These are phyloP conservation scores for Carassius carassius DNA, from an alignment of 2,113 vertebrate species.

Conservation along the genomic window DNA sequence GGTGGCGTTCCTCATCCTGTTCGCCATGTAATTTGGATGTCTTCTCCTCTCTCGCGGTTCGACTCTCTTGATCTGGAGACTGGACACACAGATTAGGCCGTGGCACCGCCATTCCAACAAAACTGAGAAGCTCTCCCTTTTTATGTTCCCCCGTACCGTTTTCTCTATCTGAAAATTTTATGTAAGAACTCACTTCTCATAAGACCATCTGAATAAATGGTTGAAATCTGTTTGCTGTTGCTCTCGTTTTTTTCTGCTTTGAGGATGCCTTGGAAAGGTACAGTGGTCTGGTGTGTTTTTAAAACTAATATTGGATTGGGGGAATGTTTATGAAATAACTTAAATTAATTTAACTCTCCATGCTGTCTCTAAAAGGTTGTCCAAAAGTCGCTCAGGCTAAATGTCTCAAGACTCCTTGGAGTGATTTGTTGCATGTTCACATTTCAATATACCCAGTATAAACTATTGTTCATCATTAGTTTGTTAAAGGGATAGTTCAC, in stretches of 20 bases:
- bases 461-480: no score
- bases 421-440: no score
- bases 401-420: no score
- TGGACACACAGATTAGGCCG: conserved; percentile 56
- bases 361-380: no score
- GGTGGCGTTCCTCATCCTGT: conserved; percentile 82
- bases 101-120: conserved; percentile 70
- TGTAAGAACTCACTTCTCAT: conserved; percentile 67
- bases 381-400: no score
- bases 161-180: conserved; percentile 69
- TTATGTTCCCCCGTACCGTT: conserved; percentile 61
- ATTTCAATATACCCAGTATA: no score
- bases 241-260: not conserved
- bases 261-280: not conserved
- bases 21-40: conserved; percentile 73
- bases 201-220: conserved; percentile 75
- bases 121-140: conserved; percentile 61
- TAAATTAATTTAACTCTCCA: no score
- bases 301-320: not conserved
- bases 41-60: conserved; percentile 28
- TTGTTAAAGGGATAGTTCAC: no score
- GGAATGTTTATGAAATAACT: not conserved
- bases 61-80: conserved; percentile 39
- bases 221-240: conserved; percentile 64
- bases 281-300: not conserved